Percentiles rank a stretch among this genome's conserved stretches.
Conservation (phyloP, 2,888 invertebrate genomes). For the Drosophila aldrichi region DNA sequence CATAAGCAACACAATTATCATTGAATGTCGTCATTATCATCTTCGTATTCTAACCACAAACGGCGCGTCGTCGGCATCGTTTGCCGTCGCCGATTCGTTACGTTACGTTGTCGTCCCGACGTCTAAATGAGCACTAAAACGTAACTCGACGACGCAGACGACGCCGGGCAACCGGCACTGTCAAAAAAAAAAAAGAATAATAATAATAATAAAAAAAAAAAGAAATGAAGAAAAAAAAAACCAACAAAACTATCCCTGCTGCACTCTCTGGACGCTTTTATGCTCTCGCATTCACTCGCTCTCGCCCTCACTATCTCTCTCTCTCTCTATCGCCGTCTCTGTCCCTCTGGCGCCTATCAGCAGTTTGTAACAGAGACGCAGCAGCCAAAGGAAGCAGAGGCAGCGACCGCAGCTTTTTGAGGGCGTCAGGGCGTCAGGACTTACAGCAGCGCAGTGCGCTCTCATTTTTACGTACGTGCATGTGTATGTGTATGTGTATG, state of each 20-base stretch:
- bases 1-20: constrained; percentile 16
- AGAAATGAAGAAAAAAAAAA: constrained; percentile 4
- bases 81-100: constrained; percentile 40
- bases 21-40: constrained; percentile 28
- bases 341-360: constrained; percentile 24
- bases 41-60: constrained; percentile 50
- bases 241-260: constrained; percentile 40
- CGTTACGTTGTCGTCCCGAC: constrained; percentile 71
- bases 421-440: constrained; percentile 26
- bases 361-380: constrained; percentile 69
- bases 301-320: constrained; percentile 15
- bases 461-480: constrained; percentile 3
- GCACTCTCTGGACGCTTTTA: constrained; percentile 27
- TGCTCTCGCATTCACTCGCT: background rate
- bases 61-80: constrained; percentile 53
- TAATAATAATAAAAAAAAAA: constrained; percentile 18
- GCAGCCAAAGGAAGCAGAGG: constrained; percentile 57
- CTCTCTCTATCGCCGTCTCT: no score
- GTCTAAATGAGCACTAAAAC: constrained; percentile 81
- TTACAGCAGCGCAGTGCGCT: constrained; percentile 20
- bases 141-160: constrained; percentile 52
- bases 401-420: constrained; percentile 19
- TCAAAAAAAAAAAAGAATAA: constrained; percentile 20
- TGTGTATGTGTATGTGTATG: constrained; percentile 9
- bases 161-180: constrained; percentile 64